Evolutionary conservation across 2,888 invertebrate genomes (phyloP).

Genomic region (Alloscopus bannaensis): DNA sequence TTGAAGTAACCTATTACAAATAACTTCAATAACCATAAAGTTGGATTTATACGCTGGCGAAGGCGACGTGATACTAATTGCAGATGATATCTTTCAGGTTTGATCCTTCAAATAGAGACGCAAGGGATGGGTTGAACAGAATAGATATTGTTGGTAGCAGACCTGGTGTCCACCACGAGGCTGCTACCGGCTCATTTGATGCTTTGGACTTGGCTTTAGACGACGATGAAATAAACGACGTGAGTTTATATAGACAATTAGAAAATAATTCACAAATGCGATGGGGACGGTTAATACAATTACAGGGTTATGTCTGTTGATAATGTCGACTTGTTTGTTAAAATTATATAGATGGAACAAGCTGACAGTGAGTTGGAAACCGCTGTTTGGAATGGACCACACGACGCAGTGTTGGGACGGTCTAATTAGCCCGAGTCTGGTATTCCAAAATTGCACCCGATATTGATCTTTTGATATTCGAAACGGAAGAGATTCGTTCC

Average conservation of each 20-base stretch:
- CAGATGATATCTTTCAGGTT: constrained; percentile 76
- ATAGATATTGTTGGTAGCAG: constrained; percentile 78
- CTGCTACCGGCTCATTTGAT: constrained; percentile 63
- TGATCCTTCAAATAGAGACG: constrained; percentile 81
- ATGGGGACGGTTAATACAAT: no score
- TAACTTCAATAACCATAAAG: neutral
- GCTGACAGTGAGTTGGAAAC: constrained; percentile 67
- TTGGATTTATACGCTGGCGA: neutral
- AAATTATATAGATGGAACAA: constrained; percentile 58
- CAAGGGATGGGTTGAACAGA: constrained; percentile 81
- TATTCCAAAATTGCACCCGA: no score
- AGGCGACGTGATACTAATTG: neutral
- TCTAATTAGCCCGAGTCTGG: constrained; percentile 41
- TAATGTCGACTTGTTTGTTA: neutral
- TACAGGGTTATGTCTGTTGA: neutral
- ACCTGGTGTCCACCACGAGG: constrained; percentile 59
- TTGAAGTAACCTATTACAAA: constrained; percentile 77
- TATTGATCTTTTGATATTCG: no score
- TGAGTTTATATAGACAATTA: constrained; percentile 17
- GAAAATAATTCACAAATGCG: no score
- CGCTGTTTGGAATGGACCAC: constrained; percentile 59
- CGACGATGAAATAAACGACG: constrained; percentile 69
- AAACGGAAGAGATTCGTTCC: no score
- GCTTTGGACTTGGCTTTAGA: constrained; percentile 69
- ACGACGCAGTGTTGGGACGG: constrained; percentile 54